Evolutionary conservation across 2,888 invertebrate species (phyloP).

Genomic region (Heteromyza rotundicornis): DNA sequence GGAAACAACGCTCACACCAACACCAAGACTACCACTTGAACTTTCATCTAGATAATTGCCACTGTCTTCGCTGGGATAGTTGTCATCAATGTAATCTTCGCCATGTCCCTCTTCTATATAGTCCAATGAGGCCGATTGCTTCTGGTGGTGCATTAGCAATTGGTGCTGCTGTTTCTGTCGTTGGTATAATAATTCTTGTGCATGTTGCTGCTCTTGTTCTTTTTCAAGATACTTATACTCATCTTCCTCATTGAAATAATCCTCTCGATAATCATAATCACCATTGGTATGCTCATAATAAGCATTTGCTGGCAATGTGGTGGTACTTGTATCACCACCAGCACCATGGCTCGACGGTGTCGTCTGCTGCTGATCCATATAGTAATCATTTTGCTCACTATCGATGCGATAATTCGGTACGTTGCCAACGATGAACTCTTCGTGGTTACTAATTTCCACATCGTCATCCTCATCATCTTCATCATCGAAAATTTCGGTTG

Average conservation of each 20-base stretch:
- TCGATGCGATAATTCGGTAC: conserved; percentile 52
- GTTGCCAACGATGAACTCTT: conserved; percentile 32
- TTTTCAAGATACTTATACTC: conserved; percentile 61
- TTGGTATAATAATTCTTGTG: conserved; percentile 29
- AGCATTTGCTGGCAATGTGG: conserved; percentile 36
- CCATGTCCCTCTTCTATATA: conserved; percentile 39
- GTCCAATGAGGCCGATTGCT: conserved; percentile 42
- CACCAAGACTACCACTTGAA: conserved; percentile 49
- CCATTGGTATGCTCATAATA: conserved; percentile 53
- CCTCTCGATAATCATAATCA: conserved; percentile 60
- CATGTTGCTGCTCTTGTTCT: conserved; percentile 42
- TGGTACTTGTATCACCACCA: too few species aligned
- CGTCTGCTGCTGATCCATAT: conserved; percentile 43
- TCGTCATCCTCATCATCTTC: conserved; percentile 39
- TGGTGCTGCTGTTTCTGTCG: conserved; percentile 40
- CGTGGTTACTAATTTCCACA: conserved; percentile 25
- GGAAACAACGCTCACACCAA: background rate
- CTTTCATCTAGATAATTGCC: conserved; percentile 58
- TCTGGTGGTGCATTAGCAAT: conserved; percentile 25
- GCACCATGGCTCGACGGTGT: conserved; percentile 38
- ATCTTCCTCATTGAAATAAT: conserved; percentile 62
- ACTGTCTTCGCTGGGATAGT: conserved; percentile 56
- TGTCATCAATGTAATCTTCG: conserved; percentile 51
- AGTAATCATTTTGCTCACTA: conserved; percentile 59
- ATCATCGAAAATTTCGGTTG: conserved; percentile 58